Base-by-base conservation (phyloP, 2,888 invertebrate species). In the Latrodectus elegans region DNA sequence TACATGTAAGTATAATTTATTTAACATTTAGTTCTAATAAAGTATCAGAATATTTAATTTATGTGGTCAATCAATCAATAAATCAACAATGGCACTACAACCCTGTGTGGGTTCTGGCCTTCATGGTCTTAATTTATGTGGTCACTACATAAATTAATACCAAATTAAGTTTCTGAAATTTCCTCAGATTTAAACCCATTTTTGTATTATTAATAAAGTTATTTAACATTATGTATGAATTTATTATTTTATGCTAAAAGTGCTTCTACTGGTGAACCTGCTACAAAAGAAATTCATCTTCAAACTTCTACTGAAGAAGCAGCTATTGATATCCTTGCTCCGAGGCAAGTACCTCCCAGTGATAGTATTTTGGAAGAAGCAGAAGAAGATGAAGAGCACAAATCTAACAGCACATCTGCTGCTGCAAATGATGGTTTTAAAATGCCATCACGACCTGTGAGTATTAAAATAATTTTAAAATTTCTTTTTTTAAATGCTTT, bases 221-320 rank as follows among this genome's bases (percentile, higher is more conserved):
- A 38, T 38, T 38, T 38, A 38, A 38, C 38, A 6, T 38, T 6
- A 38, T 38, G 38, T 38, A 4, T 6, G 38, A 38, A 6, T 38
- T 38, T 38, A 22, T 68, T 12, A 22, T 72, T 72, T 51, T 22
- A 4, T 17, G 14, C 8, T 6, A 17, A 11, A 26, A 88, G 84
- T 22, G 75, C 84, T 73, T 93, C 93, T 90, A 95, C 95, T 22
- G 94, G 94, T 17, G 92, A 93, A 90, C 92, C 96, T 77, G 96
- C 96, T 3, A 95, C 95, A 14, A 94, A 94, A 91, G 96, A 96
- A 91, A 93, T 95, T 83, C 65, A 77, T 70, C 60, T 68, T 52
- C 82, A 78, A 17, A 67, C 11, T n/a, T 67, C 77, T 26, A 68
- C 49, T 60, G 76, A 81, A 15, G 67, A 81, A 22, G 67, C 65